phyloP scores from a whole-genome alignment of 92 coral and sea anemone genomes.

The Zoanthus sansibaricus region DNA sequence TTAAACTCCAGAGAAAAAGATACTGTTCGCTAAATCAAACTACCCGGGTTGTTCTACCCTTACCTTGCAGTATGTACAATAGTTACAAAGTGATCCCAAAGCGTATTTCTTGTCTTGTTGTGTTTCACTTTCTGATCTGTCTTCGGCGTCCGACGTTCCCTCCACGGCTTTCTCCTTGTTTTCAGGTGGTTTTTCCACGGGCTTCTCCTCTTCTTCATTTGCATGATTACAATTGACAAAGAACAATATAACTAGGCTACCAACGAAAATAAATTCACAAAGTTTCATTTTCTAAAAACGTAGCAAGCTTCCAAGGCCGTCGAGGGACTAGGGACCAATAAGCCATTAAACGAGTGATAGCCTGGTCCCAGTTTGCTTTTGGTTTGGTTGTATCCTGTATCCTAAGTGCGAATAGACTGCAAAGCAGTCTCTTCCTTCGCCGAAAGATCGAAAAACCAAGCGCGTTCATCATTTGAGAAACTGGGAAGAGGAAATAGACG shows the following conservation, averaged over 20 bases:
- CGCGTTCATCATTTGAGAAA: too few relatives aligned
- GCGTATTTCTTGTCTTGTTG: constrained; percentile 70
- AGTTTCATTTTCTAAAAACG: constrained; percentile 11
- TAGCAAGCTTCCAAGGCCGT: too few relatives aligned
- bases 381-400: too few relatives aligned
- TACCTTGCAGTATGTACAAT: constrained; percentile 95
- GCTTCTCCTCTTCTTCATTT: neutral
- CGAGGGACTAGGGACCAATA: too few relatives aligned
- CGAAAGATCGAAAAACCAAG: too few relatives aligned
- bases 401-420: too few relatives aligned
- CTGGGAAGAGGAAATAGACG: too few relatives aligned
- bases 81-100: constrained; percentile 83
- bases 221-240: neutral
- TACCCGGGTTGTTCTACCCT: neutral
- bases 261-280: neutral
- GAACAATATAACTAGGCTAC: neutral
- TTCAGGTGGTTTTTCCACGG: constrained; percentile 26
- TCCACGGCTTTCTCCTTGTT: neutral
- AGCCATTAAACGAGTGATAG: neutral
- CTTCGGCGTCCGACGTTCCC: constrained; percentile 44
- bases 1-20: neutral
- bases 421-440: too few relatives aligned
- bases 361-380: neutral
- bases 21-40: neutral
- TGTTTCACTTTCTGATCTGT: constrained; percentile 31